Evolutionary conservation across 2,888 invertebrate species (phyloP), one percentile per base, ranked within the genome.

Genomic region (Nematopogon swammerdamellus): DNA sequence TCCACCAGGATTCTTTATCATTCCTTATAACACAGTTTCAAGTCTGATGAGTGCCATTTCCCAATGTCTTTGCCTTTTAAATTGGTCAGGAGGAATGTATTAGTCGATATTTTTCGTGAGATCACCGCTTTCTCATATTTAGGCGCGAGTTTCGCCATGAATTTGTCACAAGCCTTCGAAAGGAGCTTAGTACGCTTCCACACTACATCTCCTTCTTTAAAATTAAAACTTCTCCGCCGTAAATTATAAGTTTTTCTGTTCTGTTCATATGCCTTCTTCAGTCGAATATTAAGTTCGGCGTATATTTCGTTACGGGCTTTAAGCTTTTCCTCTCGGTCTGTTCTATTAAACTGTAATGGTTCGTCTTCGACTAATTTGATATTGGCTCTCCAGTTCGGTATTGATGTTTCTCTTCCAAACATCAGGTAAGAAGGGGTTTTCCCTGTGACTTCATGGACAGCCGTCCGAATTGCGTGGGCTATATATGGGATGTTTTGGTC

Each of bases 401-500:
- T 36, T 11, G 55, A 52, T 44, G 55, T 54, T 44, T 57, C 56
- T 18, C 55, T 44, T 2, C 58, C 59, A 51, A 58, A 57, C 44
- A 56, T 51, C 5, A 56, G 6, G 47, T 51, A 58, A 20, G 56
- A 54, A 3, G 62, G 60, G 14, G 54, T 56, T 36, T 54, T 50
- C 3, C 57, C 56, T 3, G 59, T 61, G 1, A 53, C 49, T 42
- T 58, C 57, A 49, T 61, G 60, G 1, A 56, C 49, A 2, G 60
- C 52, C 2, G 59, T 60, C 17, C 58, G 44, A 1, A 64, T 48
- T 1, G 63, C 63, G 49, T 55, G 60, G 1, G 54, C 57, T 5
- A 60, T 52, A n/a, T 59, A 36, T 4, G 54, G 49, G n/a, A 64
- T 47, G 46, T 60, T 48, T 19, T 49, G 47, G 44, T 62, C 62